These are phyloP conservation scores for Erpobdella octoculata DNA, from an alignment of 2,888 invertebrate genomes.

Conservation along the genomic window DNA sequence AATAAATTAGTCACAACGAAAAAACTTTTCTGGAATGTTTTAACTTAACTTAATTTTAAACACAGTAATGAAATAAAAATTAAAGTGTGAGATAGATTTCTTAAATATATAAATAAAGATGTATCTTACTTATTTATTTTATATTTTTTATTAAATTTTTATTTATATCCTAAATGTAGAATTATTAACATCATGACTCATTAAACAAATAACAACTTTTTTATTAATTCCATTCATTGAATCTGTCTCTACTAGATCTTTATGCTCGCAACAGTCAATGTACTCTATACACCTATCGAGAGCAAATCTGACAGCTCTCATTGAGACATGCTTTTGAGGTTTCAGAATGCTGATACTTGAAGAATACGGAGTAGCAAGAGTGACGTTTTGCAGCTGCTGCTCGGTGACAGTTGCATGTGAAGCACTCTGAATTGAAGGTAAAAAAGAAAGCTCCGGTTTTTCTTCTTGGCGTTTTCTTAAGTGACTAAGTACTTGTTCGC, in stretches of 20 bases:
- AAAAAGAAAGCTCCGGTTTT: background rate
- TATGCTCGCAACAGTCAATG: slow-evolving; percentile 22
- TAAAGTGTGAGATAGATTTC: no score
- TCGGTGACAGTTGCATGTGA: background rate
- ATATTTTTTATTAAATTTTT: no score
- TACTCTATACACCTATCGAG: slow-evolving; percentile 54
- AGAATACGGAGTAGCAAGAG: background rate
- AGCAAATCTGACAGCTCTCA: slow-evolving; percentile 25
- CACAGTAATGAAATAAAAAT: no score
- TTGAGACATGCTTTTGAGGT: slow-evolving; percentile 11
- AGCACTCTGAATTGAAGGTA: background rate
- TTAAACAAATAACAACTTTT: background rate
- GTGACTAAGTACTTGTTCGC: background rate
- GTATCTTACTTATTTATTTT: no score
- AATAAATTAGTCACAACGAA: background rate
- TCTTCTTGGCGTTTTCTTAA: background rate
- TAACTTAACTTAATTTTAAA: no score
- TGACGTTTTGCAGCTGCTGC: background rate
- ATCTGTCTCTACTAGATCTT: background rate
- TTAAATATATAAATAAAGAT: no score
- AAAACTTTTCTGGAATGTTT: no score
- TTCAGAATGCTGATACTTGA: background rate
- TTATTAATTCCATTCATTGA: background rate
- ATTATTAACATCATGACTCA: background rate
- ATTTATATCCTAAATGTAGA: no score